A percentile compares a stretch with the other conserved stretches of the same genome.
phyloP scores from a whole-genome alignment of 2,888 invertebrate species.

The Ochropacha duplaris region DNA sequence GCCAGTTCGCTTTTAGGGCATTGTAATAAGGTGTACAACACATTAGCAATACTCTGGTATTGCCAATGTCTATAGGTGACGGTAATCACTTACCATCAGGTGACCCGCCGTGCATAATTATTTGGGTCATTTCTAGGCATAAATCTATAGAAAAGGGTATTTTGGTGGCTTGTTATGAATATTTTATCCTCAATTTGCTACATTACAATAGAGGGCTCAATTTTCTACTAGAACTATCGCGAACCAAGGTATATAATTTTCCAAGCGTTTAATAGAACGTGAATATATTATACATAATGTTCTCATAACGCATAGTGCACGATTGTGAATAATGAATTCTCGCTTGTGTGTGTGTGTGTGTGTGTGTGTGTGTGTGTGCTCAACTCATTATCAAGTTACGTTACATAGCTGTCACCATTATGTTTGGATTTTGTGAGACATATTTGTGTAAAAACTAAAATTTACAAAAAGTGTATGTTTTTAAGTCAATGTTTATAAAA shows the following conservation, averaged over 20 bases:
- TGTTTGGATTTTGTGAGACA: not conserved
- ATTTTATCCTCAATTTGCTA: not conserved
- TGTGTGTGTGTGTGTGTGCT: too few species aligned
- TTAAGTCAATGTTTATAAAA: too few species aligned
- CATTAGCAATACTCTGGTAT: too few species aligned
- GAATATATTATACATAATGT: not conserved
- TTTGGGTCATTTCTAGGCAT: too few species aligned
- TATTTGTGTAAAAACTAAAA: not conserved
- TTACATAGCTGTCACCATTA: not conserved
- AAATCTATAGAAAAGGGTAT: not conserved
- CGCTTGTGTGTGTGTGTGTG: constrained; percentile 1
- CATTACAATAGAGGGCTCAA: not conserved
- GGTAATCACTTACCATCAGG: too few species aligned
- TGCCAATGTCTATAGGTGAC: too few species aligned
- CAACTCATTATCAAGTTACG: not conserved
- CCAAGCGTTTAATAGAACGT: not conserved
- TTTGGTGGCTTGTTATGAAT: not conserved
- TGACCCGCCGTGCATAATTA: too few species aligned
- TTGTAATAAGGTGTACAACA: too few species aligned
- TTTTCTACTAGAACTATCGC: not conserved
- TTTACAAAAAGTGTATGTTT: not conserved
- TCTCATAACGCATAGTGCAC: not conserved
- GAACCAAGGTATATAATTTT: not conserved
- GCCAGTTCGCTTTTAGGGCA: too few species aligned
- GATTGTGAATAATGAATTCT: not conserved